Conservation (phyloP, 2,888 invertebrate species). For the Congeria kusceri region DNA sequence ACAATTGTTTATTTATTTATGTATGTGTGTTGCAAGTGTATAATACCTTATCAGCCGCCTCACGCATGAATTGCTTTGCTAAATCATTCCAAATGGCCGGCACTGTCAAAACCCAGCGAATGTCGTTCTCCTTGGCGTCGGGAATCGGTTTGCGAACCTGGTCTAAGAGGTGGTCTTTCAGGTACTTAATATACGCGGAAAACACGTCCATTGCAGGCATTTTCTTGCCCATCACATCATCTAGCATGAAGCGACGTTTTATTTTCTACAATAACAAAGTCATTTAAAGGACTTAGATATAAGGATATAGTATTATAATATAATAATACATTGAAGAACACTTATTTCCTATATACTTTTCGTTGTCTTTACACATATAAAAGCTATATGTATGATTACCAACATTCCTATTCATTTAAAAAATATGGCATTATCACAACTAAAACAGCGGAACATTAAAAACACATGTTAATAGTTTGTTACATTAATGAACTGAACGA, state of each 20-base stretch:
- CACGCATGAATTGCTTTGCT: constrained; percentile 56
- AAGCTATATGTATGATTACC: too few species aligned
- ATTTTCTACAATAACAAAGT: constrained; percentile 14
- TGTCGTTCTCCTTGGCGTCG: constrained; percentile 4
- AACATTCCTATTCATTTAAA: too few species aligned
- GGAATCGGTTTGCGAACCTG: background rate
- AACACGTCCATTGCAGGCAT: constrained; percentile 51
- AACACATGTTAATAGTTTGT: too few species aligned
- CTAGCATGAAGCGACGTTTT: constrained; percentile 40
- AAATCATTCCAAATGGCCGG: constrained; percentile 55
- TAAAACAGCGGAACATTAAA: too few species aligned
- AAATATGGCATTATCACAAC: too few species aligned
- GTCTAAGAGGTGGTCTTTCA: constrained; percentile 29
- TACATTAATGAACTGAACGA: too few species aligned
- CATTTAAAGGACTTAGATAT: too few species aligned
- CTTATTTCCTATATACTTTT: too few species aligned
- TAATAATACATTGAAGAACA: too few species aligned
- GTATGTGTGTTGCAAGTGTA: background rate
- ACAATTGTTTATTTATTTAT: background rate
- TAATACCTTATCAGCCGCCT: constrained; percentile 37
- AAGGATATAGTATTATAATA: too few species aligned
- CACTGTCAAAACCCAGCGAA: constrained; percentile 51
- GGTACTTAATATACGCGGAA: constrained; percentile 31
- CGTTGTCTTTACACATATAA: too few species aligned
- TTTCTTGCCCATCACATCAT: constrained; percentile 44